phyloP scores from a whole-genome alignment of 2,888 invertebrate genomes.

The Elysia crispata region DNA sequence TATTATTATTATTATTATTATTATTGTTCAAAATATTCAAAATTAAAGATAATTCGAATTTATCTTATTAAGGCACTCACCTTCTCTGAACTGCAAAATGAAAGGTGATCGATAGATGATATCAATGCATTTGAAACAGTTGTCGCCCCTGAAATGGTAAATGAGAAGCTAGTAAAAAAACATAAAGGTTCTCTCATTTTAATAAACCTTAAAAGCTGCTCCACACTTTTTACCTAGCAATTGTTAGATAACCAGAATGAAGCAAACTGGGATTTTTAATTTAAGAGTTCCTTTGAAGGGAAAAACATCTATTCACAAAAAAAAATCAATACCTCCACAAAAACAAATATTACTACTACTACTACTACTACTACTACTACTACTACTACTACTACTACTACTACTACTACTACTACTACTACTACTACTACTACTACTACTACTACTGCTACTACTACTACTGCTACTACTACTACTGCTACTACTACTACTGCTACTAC shows the following conservation, averaged over 20 bases:
- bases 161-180: too few relatives aligned
- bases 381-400: slow-evolving; percentile 27
- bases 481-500: slow-evolving; percentile 13
- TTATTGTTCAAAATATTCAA: too few relatives aligned
- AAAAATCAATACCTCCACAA: background rate
- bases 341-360: background rate
- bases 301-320: too few relatives aligned
- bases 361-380: slow-evolving; percentile 18
- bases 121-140: slow-evolving; percentile 44
- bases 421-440: slow-evolving; percentile 24
- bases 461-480: slow-evolving; percentile 28
- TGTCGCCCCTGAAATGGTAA: background rate
- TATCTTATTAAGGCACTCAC: slow-evolving; percentile 45
- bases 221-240: too few relatives aligned
- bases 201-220: too few relatives aligned
- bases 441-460: slow-evolving; percentile 29
- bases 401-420: slow-evolving; percentile 19
- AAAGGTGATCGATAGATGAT: slow-evolving; percentile 41
- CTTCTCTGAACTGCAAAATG: slow-evolving; percentile 39
- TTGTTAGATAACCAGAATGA: too few relatives aligned
- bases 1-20: too few relatives aligned
- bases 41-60: too few relatives aligned
- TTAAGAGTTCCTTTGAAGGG: too few relatives aligned
- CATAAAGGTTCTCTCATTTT: too few relatives aligned
- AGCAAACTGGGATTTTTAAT: too few relatives aligned